Evolutionary conservation across 2,113 vertebrate genomes (phyloP).

Genomic region (Oceanodroma tethys): DNA sequence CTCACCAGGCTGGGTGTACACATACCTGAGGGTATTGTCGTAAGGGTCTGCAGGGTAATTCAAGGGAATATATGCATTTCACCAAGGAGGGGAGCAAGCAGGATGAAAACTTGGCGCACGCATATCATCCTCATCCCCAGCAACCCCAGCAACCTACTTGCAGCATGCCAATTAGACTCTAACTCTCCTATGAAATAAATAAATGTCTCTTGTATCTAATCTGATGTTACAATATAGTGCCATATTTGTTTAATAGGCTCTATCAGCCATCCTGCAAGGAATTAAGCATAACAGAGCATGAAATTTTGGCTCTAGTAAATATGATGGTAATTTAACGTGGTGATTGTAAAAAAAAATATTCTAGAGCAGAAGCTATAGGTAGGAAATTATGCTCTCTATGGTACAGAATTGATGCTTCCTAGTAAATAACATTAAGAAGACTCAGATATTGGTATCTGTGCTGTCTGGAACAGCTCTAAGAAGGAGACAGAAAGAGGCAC

Average conservation of each 20-base stretch:
- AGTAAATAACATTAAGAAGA: not conserved
- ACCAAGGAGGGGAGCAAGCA: not conserved
- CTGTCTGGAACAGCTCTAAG: not conserved
- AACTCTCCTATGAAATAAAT: not conserved
- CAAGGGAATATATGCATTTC: not conserved
- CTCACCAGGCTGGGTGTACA: not conserved
- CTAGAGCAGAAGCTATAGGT: not conserved
- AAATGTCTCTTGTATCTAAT: not conserved
- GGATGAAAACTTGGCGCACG: not conserved
- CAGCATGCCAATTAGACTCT: not conserved
- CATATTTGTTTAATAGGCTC: not conserved
- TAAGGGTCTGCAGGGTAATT: not conserved
- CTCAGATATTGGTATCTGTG: not conserved
- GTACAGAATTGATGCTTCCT: not conserved
- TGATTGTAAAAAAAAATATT: not conserved
- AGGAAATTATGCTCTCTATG: not conserved
- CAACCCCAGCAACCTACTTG: not conserved
- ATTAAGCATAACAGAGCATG: not conserved
- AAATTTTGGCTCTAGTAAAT: not conserved
- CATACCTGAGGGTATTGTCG: not conserved
- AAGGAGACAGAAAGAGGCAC: not conserved
- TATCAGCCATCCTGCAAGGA: not conserved
- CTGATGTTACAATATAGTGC: not conserved
- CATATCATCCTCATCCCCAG: rapidly evolving
- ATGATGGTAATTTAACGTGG: not conserved